Evolutionary conservation across 2,797 vertebrate species (phyloP).

Genomic region (Molossus molossus): DNA sequence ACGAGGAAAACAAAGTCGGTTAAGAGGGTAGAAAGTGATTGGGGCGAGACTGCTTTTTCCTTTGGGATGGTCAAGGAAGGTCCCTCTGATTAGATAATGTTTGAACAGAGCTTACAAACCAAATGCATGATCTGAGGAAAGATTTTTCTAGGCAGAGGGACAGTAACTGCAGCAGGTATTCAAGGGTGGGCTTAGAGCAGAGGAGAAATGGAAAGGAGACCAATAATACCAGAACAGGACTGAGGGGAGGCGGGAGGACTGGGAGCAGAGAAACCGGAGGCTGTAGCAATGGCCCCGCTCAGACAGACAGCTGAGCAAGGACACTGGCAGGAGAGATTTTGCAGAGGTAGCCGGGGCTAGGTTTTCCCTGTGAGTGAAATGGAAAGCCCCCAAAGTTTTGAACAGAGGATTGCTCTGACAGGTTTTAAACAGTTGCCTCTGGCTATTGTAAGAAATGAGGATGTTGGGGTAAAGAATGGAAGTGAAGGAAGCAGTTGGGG

Average conservation of each 20-base stretch:
- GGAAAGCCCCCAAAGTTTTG: neutral
- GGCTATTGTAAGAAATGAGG: neutral
- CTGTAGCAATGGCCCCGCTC: neutral
- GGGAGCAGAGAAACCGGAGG: neutral
- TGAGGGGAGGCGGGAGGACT: accelerated
- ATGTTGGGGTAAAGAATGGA: neutral
- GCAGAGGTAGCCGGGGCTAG: neutral
- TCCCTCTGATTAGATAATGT: neutral
- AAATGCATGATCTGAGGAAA: conserved; percentile 28
- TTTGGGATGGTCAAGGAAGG: neutral
- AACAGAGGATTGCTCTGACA: neutral
- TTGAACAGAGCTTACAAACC: neutral
- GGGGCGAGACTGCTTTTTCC: neutral
- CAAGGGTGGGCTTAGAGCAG: neutral
- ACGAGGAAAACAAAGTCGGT: conserved; percentile 46
- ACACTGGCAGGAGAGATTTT: neutral
- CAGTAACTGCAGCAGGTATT: neutral
- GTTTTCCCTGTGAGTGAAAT: neutral
- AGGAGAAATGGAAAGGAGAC: neutral
- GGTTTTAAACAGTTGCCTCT: neutral
- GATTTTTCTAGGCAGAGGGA: neutral
- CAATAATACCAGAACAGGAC: neutral
- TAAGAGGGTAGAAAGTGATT: neutral
- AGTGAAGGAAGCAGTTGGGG: neutral
- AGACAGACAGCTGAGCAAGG: neutral